These are phyloP conservation scores for Daktulosphaira vitifoliae DNA, from an alignment of 1,140 invertebrate genomes.

Conservation along the genomic window DNA sequence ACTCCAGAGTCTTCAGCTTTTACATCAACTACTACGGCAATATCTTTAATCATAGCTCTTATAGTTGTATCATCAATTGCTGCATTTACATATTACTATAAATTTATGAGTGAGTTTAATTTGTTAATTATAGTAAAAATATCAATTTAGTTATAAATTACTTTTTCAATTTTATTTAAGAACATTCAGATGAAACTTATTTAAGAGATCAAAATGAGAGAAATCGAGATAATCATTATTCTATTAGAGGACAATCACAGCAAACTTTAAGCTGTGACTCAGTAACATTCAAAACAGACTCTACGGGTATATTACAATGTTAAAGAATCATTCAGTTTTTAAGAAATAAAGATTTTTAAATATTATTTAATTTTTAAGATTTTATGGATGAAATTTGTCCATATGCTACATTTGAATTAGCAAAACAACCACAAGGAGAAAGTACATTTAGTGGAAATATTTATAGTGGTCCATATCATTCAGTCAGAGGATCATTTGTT, in stretches of 20 bases:
- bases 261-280: conserved; percentile 44
- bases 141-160: background rate
- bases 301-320: conserved; percentile 36
- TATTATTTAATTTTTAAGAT: conserved; percentile 48
- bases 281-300: conserved; percentile 48
- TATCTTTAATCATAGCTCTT: conserved; percentile 17
- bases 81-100: conserved; percentile 25
- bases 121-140: background rate
- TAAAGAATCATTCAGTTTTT: background rate
- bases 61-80: conserved; percentile 21
- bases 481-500: conserved; percentile 77
- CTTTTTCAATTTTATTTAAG: background rate
- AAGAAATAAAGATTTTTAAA: background rate
- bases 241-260: conserved; percentile 42
- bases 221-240: conserved; percentile 63
- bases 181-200: conserved; percentile 49
- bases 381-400: conserved; percentile 86
- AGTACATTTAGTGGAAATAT: conserved; percentile 82
- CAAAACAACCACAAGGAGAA: conserved; percentile 74
- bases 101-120: conserved; percentile 18
- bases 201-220: conserved; percentile 66
- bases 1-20: conserved; percentile 2
- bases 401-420: conserved; percentile 81
- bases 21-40: conserved; percentile 16
- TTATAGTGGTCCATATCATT: conserved; percentile 72